phyloP scores from a whole-genome alignment of 2,113 vertebrate species.

The Tachysurus vachellii region DNA sequence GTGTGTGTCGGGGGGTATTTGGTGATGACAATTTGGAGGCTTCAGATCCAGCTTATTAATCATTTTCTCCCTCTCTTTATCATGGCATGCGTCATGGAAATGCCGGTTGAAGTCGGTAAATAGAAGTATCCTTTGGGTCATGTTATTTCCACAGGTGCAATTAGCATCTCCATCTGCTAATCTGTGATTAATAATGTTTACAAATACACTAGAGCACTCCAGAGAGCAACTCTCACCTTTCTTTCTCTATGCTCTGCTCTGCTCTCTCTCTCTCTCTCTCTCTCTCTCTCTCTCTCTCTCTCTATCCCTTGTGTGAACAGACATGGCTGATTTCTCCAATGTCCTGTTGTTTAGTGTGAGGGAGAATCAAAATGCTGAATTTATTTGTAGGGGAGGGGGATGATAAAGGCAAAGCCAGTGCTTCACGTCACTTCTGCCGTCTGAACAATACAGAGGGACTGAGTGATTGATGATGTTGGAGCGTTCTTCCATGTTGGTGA shows the following conservation, averaged over 20 bases:
- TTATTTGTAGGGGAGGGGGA: background rate
- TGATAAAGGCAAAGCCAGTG: background rate
- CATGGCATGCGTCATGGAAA: constrained; percentile 45
- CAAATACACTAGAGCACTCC: constrained; percentile 74
- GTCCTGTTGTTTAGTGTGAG: constrained; percentile 32
- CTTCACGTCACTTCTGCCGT: background rate
- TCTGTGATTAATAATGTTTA: constrained; percentile 93
- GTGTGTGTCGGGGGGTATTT: background rate
- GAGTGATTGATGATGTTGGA: constrained; percentile 47
- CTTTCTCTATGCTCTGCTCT: constrained; percentile 34
- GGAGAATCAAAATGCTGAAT: constrained; percentile 10
- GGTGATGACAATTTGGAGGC: constrained; percentile 25
- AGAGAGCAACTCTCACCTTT: constrained; percentile 52
- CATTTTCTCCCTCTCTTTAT: constrained; percentile 11
- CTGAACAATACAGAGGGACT: background rate
- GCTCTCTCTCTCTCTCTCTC: constrained; percentile 13
- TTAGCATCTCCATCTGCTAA: constrained; percentile 93
- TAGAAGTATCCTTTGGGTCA: constrained; percentile 88
- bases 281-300: constrained; percentile 5
- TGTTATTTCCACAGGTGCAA: constrained; percentile 86
- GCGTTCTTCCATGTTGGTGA: constrained; percentile 10
- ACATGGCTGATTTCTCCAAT: constrained; percentile 20
- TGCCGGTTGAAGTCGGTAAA: constrained; percentile 75
- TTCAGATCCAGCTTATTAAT: constrained; percentile 18
- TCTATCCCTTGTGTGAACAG: constrained; percentile 36